Base-by-base conservation (phyloP, 2,797 vertebrate species). In the Spea hammondii region DNA sequence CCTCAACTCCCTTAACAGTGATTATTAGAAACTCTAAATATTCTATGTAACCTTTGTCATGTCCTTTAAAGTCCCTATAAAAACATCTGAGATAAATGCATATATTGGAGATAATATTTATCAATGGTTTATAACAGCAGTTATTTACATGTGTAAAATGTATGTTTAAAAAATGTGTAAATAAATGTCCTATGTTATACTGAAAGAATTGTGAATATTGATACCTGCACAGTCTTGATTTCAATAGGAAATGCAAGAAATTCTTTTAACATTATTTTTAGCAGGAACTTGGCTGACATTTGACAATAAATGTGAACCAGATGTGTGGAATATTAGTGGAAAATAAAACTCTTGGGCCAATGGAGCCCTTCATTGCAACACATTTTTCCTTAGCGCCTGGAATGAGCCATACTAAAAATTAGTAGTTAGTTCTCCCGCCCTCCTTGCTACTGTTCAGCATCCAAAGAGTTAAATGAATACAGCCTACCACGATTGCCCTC, bases 261-360 rank as follows among this genome's bases (percentile, higher is more conserved):
- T 69, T 73, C 72, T 68, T 62, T 60, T 47, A 64, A 54, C 49
- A 77, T 64, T 71, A 32, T 59, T 69, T 17, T 55, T 54, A 79
- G 69, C 60, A 74, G 55, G 70, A 51, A 69, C 65, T 74, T 79
- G 65, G 77, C 64, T 70, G 47, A 54, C 72, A 17, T 62, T 60
- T 69, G 59, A 44, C 69, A 79, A 69, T 79, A 55, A 67, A 79
- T 79, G 60, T 79, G 65, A 79, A 79, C 67, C 78, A 79, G 78
- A 79, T 79, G 78, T 74, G 57, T 14, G 46, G 13, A 17, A 57
- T 79, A 11, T 69, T 47, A 44, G 49, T 17, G n/a, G 55, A 74
- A 69, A 74, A 69, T 79, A 60, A 73, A 72, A 68, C 65, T 60
- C 13, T 46, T 5, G 13, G 72, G 72, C 44, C 46, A 67, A 60